These are phyloP conservation scores for Phyto melanocephala DNA, from an alignment of 2,888 invertebrate species.

Conservation along the genomic window DNA sequence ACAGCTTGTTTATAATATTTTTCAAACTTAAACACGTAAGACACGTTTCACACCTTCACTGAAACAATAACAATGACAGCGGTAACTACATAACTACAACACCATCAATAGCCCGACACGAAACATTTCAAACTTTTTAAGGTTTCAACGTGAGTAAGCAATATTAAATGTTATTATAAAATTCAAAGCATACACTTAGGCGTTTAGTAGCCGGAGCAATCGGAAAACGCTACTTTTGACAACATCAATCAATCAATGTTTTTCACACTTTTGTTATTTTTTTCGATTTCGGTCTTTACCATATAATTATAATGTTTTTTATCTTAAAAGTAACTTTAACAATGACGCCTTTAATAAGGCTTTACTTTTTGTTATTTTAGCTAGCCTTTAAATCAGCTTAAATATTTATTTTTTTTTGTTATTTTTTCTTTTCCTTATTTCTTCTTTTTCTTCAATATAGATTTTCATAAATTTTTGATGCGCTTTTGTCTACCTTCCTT, in stretches of 20 bases:
- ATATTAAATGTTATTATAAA: background rate
- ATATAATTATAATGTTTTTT: background rate
- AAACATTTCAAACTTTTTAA: background rate
- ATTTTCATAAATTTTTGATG: slow-evolving; percentile 74
- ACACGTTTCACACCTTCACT: background rate
- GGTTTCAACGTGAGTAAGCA: background rate
- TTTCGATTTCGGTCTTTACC: background rate
- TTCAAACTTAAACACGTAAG: slow-evolving; percentile 9
- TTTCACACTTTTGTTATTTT: background rate
- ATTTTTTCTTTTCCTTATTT: background rate
- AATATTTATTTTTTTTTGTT: background rate
- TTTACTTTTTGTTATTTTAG: slow-evolving; percentile 5
- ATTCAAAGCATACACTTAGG: slow-evolving; percentile 36
- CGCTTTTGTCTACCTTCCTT: slow-evolving; percentile 75
- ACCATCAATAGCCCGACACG: background rate
- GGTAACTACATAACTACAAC: background rate
- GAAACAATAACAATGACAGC: background rate
- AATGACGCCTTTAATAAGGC: slow-evolving; percentile 26
- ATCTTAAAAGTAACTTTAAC: background rate
- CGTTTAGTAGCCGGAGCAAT: slow-evolving; percentile 12
- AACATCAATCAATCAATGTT: slow-evolving; percentile 51
- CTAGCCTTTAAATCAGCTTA: slow-evolving; percentile 2
- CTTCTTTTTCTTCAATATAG: background rate
- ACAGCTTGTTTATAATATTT: background rate
- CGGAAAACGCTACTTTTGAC: background rate